Conservation (phyloP, 2,888 invertebrate genomes). For the Villa cingulata region DNA sequence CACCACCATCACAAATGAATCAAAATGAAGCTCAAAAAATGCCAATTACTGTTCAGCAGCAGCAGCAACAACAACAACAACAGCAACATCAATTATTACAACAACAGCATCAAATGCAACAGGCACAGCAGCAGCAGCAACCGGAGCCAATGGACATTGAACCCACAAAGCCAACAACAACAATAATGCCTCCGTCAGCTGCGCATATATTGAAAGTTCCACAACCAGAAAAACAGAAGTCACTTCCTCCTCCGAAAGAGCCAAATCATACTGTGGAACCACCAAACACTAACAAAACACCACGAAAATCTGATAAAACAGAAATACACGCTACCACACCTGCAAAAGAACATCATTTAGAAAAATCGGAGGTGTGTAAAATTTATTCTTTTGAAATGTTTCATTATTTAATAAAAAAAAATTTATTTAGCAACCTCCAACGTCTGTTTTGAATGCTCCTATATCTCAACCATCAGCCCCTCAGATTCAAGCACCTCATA, state of each 20-base stretch:
- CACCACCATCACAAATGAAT: slow-evolving; percentile 8
- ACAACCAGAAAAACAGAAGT: slow-evolving; percentile 7
- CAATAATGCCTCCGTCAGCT: slow-evolving; percentile 23
- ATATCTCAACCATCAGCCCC: neutral
- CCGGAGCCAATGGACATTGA: slow-evolving; percentile 29
- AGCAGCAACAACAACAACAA: slow-evolving; percentile 1
- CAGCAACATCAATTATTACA: too few relatives aligned
- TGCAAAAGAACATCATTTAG: slow-evolving; percentile 4
- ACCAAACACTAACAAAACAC: slow-evolving; percentile 9
- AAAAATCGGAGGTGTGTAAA: neutral
- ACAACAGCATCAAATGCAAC: slow-evolving; percentile 13
- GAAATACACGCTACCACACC: slow-evolving; percentile 10
- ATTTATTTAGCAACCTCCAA: slow-evolving; percentile 1
- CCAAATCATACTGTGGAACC: slow-evolving; percentile 5
- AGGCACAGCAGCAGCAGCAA: slow-evolving; percentile 4
- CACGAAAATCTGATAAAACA: slow-evolving; percentile 10
- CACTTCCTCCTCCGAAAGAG: slow-evolving; percentile 3
- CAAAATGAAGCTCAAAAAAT: slow-evolving; percentile 3
- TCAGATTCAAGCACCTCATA: neutral
- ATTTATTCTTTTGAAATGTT: neutral
- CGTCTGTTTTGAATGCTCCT: neutral
- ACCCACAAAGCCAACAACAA: slow-evolving; percentile 24
- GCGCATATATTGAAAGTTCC: slow-evolving; percentile 15
- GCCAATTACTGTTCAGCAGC: neutral
- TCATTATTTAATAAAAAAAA: too few relatives aligned